Conservation (phyloP, 2,113 vertebrate species). For the Pogonocichla stellata region DNA sequence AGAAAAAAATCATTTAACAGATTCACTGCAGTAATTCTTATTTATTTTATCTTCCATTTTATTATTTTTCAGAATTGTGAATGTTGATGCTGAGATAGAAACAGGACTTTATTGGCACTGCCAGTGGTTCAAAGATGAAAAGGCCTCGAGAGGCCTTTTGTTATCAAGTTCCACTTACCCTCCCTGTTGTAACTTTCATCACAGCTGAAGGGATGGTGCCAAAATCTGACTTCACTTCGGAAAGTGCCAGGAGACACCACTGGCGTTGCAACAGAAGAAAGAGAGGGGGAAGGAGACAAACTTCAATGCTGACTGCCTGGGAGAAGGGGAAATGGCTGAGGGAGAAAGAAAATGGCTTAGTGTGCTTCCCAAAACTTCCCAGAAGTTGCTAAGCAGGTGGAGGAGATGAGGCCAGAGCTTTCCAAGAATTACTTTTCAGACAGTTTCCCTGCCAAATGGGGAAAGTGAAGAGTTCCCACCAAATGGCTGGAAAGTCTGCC, state of each 20-base stretch:
- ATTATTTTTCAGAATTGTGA: neutral
- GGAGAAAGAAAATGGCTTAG: neutral
- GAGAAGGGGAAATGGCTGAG: neutral
- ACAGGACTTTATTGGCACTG: constrained; percentile 1
- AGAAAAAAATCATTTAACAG: neutral
- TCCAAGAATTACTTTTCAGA: neutral
- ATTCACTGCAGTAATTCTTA: neutral
- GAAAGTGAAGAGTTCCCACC: neutral
- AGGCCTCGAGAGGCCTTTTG: constrained; percentile 19
- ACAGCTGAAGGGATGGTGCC: constrained; percentile 17
- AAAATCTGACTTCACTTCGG: constrained; percentile 22
- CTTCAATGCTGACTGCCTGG: neutral
- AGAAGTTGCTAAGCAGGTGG: constrained; percentile 32
- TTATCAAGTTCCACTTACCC: constrained; percentile 62
- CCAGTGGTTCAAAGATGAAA: constrained; percentile 56
- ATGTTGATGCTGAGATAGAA: constrained; percentile 16
- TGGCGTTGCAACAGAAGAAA: constrained; percentile 33
- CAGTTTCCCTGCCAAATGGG: neutral
- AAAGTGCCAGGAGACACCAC: constrained; percentile 34
- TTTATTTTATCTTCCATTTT: constrained; percentile 43
- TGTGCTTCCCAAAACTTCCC: neutral
- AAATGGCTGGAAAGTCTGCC: neutral
- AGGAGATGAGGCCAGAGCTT: neutral
- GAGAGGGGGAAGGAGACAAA: constrained; percentile 1
- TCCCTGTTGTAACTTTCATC: constrained; percentile 47